These are phyloP conservation scores for Petrolisthes cinctipes DNA, from an alignment of 2,888 invertebrate genomes.

Conservation along the genomic window DNA sequence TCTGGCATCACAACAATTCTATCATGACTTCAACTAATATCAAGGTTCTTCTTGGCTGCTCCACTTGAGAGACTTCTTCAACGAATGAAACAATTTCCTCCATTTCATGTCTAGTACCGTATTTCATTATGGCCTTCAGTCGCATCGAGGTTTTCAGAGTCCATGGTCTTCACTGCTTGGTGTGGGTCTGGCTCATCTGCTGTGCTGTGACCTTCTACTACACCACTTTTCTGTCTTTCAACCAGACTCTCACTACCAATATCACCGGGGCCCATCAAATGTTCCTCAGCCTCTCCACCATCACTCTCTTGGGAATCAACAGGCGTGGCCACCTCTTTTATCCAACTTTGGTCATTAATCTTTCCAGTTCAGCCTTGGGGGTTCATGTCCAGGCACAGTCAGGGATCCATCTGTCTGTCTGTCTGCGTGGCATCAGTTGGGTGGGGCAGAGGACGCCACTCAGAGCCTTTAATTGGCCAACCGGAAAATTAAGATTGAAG, in stretches of 20 bases:
- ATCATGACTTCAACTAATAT: too few species aligned
- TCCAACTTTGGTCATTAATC: constrained; percentile 10
- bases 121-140: too few species aligned
- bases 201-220: not conserved
- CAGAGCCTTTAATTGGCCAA: not conserved
- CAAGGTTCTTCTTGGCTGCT: too few species aligned
- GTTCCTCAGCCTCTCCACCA: not conserved
- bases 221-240: not conserved
- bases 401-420: not conserved
- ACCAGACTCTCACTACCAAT: not conserved
- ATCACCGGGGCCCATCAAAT: not conserved
- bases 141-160: too few species aligned
- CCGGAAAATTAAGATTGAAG: constrained; percentile 15
- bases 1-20: too few species aligned
- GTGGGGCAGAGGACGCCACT: not conserved
- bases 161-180: too few species aligned
- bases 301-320: not conserved
- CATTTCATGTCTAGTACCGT: too few species aligned
- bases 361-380: not conserved
- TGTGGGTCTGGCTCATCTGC: not conserved
- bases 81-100: too few species aligned
- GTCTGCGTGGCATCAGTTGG: not conserved
- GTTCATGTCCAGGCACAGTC: not conserved
- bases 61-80: too few species aligned
- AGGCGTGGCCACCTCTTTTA: not conserved